phyloP scores from a whole-genome alignment of 1,140 invertebrate genomes.

The silkworm (Bombyx mori) region ASM3026992v2 NC_085129.1:20517001-20517500 shows the following conservation, averaged over 20 bases:
- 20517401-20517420: slow-evolving; percentile 13
- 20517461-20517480: slow-evolving; percentile 17
- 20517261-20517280: neutral
- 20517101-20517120: neutral
- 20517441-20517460: slow-evolving; percentile 13
- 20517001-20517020: neutral
- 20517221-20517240: neutral
- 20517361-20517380: slow-evolving; percentile 9
- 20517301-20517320: slow-evolving; percentile 8
- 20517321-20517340: slow-evolving; percentile 5
- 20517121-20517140: neutral
- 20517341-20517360: slow-evolving; percentile 4
- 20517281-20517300: neutral
- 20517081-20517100: neutral
- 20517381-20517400: slow-evolving; percentile 11
- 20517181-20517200: neutral
- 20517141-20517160: neutral
- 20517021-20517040: neutral
- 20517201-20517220: neutral
- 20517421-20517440: slow-evolving; percentile 12
- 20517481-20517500: slow-evolving; percentile 15
- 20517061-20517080: neutral
- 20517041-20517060: slow-evolving; percentile 2
- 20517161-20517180: neutral
- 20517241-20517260: neutral